A percentile compares a stretch with the other conserved stretches of the same genome.
Conservation (phyloP, 2,113 vertebrate species). For the Motacilla tschutschensis region DNA sequence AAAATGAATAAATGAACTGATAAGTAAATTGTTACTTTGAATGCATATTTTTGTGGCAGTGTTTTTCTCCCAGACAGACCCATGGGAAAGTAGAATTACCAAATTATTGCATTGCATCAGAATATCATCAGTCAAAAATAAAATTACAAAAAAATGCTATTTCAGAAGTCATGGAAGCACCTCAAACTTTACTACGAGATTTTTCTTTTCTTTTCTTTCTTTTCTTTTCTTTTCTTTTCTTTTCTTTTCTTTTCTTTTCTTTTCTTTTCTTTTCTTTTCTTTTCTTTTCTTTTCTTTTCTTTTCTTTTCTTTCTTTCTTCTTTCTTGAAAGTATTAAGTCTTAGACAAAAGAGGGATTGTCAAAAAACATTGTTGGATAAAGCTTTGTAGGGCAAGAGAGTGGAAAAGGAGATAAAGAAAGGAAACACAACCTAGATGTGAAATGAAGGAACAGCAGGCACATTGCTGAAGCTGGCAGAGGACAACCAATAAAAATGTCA, state of each 20-base stretch:
- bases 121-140: neutral
- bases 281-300: too few species aligned
- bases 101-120: neutral
- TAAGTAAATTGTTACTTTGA: neutral
- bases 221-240: too few species aligned
- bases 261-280: too few species aligned
- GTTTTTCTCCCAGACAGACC: neutral
- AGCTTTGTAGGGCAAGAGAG: neutral
- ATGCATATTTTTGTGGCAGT: neutral
- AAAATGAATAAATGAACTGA: neutral
- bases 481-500: neutral
- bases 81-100: neutral
- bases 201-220: neutral
- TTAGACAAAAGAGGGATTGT: neutral
- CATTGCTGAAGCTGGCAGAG: neutral
- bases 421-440: neutral
- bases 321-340: neutral
- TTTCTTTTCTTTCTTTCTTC: neutral
- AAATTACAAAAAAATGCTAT: neutral
- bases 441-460: neutral
- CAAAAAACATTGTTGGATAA: neutral
- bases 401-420: neutral
- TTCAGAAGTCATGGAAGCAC: neutral
- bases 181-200: neutral
- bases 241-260: too few species aligned